Evolutionary conservation across 2,888 invertebrate genomes (phyloP).

Genomic region (Zeuzera pyrina): DNA sequence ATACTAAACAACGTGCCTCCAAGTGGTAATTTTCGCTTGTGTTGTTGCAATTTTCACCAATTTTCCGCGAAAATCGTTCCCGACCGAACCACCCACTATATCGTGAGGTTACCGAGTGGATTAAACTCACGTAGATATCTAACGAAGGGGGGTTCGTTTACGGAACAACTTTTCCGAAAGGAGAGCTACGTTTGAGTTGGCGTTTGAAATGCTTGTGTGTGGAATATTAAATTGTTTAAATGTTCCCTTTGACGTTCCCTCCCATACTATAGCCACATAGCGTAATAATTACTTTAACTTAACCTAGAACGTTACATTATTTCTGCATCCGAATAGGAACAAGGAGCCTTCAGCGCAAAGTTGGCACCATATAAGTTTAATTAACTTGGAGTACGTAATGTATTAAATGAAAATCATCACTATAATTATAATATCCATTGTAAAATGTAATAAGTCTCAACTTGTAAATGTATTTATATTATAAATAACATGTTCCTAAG

Average conservation of each 20-base stretch:
- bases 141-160: constrained; percentile 69
- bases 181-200: constrained; percentile 63
- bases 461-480: no score
- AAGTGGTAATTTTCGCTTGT: constrained; percentile 64
- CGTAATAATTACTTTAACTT: constrained; percentile 58
- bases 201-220: constrained; percentile 67
- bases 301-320: constrained; percentile 47
- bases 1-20: constrained; percentile 58
- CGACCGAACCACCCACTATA: constrained; percentile 34
- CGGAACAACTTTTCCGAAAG: constrained; percentile 65
- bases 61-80: constrained; percentile 56
- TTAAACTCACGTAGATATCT: constrained; percentile 72
- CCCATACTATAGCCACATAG: constrained; percentile 43
- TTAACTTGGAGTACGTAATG: no score
- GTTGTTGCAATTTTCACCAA: constrained; percentile 70
- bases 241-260: constrained; percentile 60
- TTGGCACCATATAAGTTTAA: no score
- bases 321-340: constrained; percentile 25
- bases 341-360: constrained; percentile 5
- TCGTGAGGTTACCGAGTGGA: constrained; percentile 43
- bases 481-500: no score
- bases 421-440: no score
- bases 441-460: no score
- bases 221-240: constrained; percentile 72
- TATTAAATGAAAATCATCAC: no score